phyloP scores from a whole-genome alignment of 2,113 vertebrate species.

The Python bivittatus region DNA sequence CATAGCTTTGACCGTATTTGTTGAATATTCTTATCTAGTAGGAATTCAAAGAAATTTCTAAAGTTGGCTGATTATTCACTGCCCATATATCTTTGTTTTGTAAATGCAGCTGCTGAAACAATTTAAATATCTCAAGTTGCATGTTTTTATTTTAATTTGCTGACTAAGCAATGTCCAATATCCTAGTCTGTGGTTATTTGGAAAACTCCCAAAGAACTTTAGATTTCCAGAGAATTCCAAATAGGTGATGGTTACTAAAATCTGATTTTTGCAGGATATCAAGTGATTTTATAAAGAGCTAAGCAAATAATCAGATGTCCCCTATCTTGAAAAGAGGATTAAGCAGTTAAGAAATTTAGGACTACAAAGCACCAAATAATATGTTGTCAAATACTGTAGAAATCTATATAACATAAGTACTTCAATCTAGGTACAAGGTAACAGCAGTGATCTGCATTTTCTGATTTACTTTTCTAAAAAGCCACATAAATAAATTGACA shows the following conservation, averaged over 20 bases:
- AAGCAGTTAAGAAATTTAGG: not conserved
- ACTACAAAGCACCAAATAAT: not conserved
- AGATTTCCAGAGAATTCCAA: not conserved
- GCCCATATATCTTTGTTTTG: slow-evolving; percentile 41
- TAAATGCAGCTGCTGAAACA: slow-evolving; percentile 43
- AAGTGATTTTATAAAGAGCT: not conserved
- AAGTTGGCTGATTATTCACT: slow-evolving; percentile 34
- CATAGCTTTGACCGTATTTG: not conserved
- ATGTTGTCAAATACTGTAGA: not conserved
- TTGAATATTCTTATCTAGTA: slow-evolving; percentile 46
- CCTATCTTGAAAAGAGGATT: not conserved
- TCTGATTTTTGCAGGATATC: not conserved
- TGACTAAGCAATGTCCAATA: slow-evolving; percentile 46
- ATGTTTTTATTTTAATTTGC: slow-evolving; percentile 44
- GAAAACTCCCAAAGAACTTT: not conserved
- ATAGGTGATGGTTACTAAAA: slow-evolving; percentile 23
- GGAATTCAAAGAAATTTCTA: slow-evolving; percentile 46
- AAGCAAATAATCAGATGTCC: not conserved
- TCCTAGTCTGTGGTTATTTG: slow-evolving; percentile 48
- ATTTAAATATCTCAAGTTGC: slow-evolving; percentile 34
- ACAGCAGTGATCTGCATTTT: no score
- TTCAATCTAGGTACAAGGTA: not conserved
- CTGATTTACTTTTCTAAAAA: not conserved
- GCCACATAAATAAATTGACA: not conserved
- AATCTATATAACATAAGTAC: not conserved